phyloP scores from a whole-genome alignment of 2,888 invertebrate genomes.

The Blastobasis lacticolella region DNA sequence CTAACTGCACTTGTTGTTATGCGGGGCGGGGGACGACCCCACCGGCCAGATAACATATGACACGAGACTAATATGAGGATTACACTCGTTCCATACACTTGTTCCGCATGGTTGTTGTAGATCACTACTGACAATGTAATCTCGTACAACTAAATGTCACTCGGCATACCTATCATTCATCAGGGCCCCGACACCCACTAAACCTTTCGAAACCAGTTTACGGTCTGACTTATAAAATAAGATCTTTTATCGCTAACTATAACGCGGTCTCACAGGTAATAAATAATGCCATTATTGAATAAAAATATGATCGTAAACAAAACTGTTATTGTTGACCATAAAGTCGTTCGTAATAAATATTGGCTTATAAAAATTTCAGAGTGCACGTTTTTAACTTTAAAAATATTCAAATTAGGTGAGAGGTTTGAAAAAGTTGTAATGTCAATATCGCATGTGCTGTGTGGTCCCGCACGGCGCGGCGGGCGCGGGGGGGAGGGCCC shows the following conservation, averaged over 20 bases:
- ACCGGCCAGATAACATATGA: constrained; percentile 45
- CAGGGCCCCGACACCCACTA: constrained; percentile 10
- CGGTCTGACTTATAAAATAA: constrained; percentile 24
- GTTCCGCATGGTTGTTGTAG: constrained; percentile 10
- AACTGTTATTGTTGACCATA: constrained; percentile 24
- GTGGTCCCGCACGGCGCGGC: background rate
- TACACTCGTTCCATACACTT: constrained; percentile 40
- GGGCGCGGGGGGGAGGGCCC: background rate
- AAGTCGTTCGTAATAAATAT: constrained; percentile 17
- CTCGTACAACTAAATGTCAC: background rate
- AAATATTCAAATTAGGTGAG: constrained; percentile 1
- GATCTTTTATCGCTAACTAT: constrained; percentile 32
- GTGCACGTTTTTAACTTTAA: constrained; percentile 1
- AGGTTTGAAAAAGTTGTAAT: constrained; percentile 11
- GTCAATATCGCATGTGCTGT: constrained; percentile 10
- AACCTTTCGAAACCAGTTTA: constrained; percentile 24
- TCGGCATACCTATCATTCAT: background rate
- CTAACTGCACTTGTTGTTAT: constrained; percentile 64
- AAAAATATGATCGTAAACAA: constrained; percentile 35
- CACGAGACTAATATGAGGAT: constrained; percentile 50
- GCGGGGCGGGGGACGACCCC: constrained; percentile 19
- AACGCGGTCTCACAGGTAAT: constrained; percentile 29
- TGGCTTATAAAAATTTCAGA: constrained; percentile 7
- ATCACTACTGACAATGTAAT: background rate
- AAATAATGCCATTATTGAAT: constrained; percentile 38